Evolutionary conservation across 1,140 invertebrate species (phyloP).

Genomic region (Calliphora vicina): DNA sequence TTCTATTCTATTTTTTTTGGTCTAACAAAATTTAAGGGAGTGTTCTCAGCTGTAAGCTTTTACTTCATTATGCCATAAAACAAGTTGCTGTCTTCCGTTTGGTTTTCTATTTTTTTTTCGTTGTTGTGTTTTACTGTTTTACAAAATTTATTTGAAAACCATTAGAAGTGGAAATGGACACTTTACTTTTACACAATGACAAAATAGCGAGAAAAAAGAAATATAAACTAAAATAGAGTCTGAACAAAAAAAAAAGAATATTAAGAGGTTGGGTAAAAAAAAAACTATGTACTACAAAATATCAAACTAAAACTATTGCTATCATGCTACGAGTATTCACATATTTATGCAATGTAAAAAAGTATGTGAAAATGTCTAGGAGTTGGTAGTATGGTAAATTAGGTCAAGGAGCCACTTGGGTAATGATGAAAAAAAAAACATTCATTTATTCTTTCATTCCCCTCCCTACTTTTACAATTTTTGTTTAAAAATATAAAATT

Average conservation of each 20-base stretch:
- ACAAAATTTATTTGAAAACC: constrained; percentile 2
- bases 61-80: constrained; percentile 6
- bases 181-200: neutral
- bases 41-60: neutral
- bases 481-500: too few relatives aligned
- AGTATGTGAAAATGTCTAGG: too few relatives aligned
- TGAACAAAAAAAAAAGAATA: neutral
- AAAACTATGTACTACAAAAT: neutral
- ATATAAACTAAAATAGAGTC: neutral
- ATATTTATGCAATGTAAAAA: too few relatives aligned
- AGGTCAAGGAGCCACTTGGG: constrained; percentile 10
- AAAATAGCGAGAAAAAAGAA: neutral
- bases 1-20: too few relatives aligned
- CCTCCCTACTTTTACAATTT: neutral
- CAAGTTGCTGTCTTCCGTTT: neutral
- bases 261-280: too few relatives aligned
- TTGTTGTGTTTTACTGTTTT: neutral
- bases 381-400: neutral
- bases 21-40: neutral
- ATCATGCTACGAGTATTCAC: too few relatives aligned
- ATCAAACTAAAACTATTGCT: neutral
- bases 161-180: constrained; percentile 7
- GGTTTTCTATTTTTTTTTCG: neutral
- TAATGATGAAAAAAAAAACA: neutral
- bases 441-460: neutral